A percentile compares a stretch with the other conserved stretches of the same genome.
Conservation (phyloP, 2,888 invertebrate species). For the Andrena bucephala region DNA sequence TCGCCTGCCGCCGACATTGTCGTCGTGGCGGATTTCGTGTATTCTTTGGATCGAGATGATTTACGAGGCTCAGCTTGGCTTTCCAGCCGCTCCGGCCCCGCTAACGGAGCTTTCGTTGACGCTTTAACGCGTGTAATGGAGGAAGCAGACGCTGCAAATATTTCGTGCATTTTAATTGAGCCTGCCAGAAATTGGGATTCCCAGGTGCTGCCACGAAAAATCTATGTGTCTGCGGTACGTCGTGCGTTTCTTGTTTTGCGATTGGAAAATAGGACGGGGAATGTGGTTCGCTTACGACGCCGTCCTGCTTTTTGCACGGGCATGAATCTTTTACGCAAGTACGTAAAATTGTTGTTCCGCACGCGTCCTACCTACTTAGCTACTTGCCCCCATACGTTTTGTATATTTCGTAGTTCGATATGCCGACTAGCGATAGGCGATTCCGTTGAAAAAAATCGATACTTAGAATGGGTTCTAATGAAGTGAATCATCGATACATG, state of each 20-base stretch:
- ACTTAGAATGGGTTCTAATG: too few species aligned
- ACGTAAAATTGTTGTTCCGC: too few species aligned
- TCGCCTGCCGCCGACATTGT: constrained; percentile 31
- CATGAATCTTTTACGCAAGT: too few species aligned
- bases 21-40: constrained; percentile 4
- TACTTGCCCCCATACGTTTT: too few species aligned
- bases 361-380: too few species aligned
- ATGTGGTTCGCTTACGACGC: not conserved
- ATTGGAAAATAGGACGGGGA: not conserved
- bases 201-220: constrained; percentile 17
- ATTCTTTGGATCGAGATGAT: constrained; percentile 41
- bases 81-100: not conserved
- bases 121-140: constrained; percentile 38
- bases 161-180: constrained; percentile 46
- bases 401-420: too few species aligned
- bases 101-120: constrained; percentile 17
- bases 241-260: constrained; percentile 7
- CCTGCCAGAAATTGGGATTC: constrained; percentile 23
- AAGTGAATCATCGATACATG: too few species aligned
- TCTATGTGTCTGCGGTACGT: not conserved
- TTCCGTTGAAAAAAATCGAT: too few species aligned
- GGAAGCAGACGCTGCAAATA: constrained; percentile 10
- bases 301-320: too few species aligned
- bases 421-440: too few species aligned
- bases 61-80: constrained; percentile 35